phyloP scores from a whole-genome alignment of 1,140 invertebrate genomes.

The Drosophila burlai region DNA sequence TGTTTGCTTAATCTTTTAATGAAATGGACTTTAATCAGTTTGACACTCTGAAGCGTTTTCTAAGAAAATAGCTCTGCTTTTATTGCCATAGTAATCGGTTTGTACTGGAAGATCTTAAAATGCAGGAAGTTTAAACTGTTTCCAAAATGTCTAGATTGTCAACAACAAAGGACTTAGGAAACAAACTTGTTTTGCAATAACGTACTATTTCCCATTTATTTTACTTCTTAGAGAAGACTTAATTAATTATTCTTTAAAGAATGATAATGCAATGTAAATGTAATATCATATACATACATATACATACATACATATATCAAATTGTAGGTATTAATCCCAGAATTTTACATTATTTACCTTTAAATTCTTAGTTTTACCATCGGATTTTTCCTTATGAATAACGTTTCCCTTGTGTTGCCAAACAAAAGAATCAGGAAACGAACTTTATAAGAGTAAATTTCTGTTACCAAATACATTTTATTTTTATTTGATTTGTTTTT shows the following conservation, averaged over 20 bases:
- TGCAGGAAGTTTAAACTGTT: not conserved
- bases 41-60: no score
- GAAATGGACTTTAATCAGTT: not conserved
- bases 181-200: not conserved
- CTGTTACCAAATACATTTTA: constrained; percentile 19
- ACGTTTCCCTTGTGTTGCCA: not conserved
- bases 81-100: no score
- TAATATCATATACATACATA: no score
- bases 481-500: constrained; percentile 31
- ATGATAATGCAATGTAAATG: not conserved
- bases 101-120: no score
- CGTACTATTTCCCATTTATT: not conserved
- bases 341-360: no score
- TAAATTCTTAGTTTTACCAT: no score
- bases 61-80: no score
- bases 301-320: no score
- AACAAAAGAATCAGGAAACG: constrained; percentile 34
- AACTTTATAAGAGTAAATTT: constrained; percentile 10
- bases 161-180: constrained; percentile 4
- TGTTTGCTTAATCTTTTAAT: not conserved
- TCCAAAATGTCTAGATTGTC: not conserved
- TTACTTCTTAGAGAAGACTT: not conserved
- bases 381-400: not conserved
- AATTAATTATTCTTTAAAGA: not conserved
- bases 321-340: not conserved